Base-by-base conservation (phyloP, 2,888 invertebrate species). In the Dicyrtoma fusca region DNA sequence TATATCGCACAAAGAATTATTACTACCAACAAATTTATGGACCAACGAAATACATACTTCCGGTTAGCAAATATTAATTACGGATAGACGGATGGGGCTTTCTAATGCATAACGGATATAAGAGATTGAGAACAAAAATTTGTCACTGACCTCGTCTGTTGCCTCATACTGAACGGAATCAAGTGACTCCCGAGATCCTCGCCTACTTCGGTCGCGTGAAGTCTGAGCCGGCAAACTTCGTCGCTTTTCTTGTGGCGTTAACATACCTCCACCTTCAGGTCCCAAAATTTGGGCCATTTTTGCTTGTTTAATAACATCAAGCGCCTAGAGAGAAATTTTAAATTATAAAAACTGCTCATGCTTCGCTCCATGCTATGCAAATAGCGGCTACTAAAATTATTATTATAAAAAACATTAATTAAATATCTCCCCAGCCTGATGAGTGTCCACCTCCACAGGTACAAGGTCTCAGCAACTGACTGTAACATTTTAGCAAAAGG, bases 231-330 rank as follows among this genome's bases (percentile, higher is more conserved):
- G 76, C 77, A 81, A 78, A 79, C 82, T 78, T 76, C 82, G 72
- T 72, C 82, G 77, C 77, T 82, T 80, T 75, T 82, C 81, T 63
- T 78, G 80, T 51, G 80, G 80, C 51, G 80, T 81, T 34, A 79
- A 72, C 62, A 80, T 85, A 62, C 80, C 86, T 51, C 78, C 81
- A n/a, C 77, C 78, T 73, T 83, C 87, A 81, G 88, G 88, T 72
- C 88, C 88, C 81, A 91, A 85, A 79, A 91, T 87, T 83, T 90
- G 90, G 78, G 88, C 89, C 81, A 91, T 91, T 83, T 95, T 93
- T 72, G 94, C 91, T 87, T 94, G 94, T 86, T 94, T 94, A 83
- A 94, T 94, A 83, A 94, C 90, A 87, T 95, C 95, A 86, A 95
- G 87, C 78, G 94, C 94, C 92, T 93, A 82, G 72, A 75, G 76